A percentile compares a stretch with the other conserved stretches of the same genome.
phyloP scores from a whole-genome alignment of 2,888 invertebrate species.

The Morinoia aosen region DNA sequence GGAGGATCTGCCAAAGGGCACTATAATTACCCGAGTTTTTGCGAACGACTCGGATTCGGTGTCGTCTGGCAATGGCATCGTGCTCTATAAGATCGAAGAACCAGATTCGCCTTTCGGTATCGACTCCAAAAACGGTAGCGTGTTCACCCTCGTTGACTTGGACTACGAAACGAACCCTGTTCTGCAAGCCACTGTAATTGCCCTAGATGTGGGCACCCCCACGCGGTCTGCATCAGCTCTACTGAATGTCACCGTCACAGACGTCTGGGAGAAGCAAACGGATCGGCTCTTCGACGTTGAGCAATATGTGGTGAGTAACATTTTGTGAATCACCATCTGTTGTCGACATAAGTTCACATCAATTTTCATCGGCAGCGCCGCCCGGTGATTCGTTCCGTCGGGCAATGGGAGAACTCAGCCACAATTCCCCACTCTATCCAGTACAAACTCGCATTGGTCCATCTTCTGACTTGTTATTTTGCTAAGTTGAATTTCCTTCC shows the following conservation, averaged over 20 bases:
- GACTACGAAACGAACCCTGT: conserved; percentile 80
- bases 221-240: conserved; percentile 57
- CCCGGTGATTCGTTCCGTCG: not conserved
- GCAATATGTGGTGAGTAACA: conserved; percentile 62
- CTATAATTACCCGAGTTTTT: conserved; percentile 80
- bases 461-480: not conserved
- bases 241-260: conserved; percentile 58
- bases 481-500: no score
- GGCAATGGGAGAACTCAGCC: no score
- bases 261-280: conserved; percentile 62
- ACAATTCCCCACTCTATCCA: no score
- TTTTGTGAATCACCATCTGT: no score
- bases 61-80: conserved; percentile 88
- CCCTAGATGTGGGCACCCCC: conserved; percentile 88
- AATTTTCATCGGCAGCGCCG: not conserved
- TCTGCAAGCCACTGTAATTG: conserved; percentile 85
- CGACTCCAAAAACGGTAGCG: conserved; percentile 87
- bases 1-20: conserved; percentile 82
- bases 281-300: conserved; percentile 61
- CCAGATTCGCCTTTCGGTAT: conserved; percentile 78
- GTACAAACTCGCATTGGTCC: not conserved
- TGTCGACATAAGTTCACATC: not conserved
- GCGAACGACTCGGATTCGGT: conserved; percentile 89
- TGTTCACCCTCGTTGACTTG: conserved; percentile 82
- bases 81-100: conserved; percentile 81